These are phyloP conservation scores for Phodopus roborovskii DNA, from an alignment of 2,113 vertebrate species.

Conservation along the genomic window DNA sequence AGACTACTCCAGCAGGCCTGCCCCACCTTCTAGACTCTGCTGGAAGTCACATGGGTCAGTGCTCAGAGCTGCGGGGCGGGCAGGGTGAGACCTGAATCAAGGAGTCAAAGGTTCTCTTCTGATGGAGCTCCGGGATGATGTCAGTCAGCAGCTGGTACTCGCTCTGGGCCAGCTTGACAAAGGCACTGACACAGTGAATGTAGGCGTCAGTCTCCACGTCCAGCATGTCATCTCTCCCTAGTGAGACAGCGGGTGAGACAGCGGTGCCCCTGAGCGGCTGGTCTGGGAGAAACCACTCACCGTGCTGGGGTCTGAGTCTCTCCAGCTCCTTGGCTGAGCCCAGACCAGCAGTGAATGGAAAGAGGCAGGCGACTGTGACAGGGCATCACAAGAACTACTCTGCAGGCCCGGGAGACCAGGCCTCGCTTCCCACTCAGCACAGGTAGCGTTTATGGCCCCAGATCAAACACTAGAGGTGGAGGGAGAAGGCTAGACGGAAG, in stretches of 20 bases:
- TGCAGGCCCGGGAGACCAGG: neutral
- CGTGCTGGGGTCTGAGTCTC: neutral
- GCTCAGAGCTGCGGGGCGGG: neutral
- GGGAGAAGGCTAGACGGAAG: neutral
- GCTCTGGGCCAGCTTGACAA: constrained; percentile 97
- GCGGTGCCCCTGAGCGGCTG: constrained; percentile 53
- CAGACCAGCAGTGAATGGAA: neutral
- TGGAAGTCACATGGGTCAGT: neutral
- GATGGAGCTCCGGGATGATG: constrained; percentile 97
- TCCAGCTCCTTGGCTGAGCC: constrained; percentile 41
- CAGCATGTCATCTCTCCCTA: constrained; percentile 96
- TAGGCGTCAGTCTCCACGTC: constrained; percentile 97
- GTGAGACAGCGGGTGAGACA: constrained; percentile 71
- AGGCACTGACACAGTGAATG: constrained; percentile 97
- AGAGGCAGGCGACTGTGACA: neutral
- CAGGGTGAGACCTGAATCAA: constrained; percentile 93
- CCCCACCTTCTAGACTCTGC: neutral
- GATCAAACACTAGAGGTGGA: neutral
- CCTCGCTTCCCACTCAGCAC: neutral
- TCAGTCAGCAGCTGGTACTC: constrained; percentile 94
- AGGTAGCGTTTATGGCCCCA: neutral
- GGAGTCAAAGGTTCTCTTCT: constrained; percentile 99
- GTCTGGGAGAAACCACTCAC: neutral
- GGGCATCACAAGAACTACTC: neutral
- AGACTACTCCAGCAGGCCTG: neutral